phyloP scores from a whole-genome alignment of 2,888 invertebrate genomes.

The Tenthredo amoena region DNA sequence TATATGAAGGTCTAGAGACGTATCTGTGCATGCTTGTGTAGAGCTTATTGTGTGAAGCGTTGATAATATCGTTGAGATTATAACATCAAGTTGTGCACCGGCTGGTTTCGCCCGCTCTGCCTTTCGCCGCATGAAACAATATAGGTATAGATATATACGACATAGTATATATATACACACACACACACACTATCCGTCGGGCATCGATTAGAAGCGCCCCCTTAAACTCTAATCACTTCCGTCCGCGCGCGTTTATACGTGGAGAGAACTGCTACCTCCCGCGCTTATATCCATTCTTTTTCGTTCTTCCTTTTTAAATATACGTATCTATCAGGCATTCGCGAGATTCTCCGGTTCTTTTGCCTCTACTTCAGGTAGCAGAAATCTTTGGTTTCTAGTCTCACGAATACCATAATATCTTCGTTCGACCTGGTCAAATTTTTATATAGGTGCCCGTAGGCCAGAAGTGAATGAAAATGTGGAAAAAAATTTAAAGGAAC shows the following conservation, averaged over 20 bases:
- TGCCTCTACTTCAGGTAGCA: background rate
- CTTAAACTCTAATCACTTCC: conserved; percentile 51
- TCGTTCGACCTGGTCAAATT: conserved; percentile 3
- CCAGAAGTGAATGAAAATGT: conserved; percentile 9
- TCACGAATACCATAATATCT: background rate
- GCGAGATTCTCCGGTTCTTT: background rate
- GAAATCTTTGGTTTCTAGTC: background rate
- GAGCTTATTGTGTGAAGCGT: conserved; percentile 31
- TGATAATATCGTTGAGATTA: conserved; percentile 47
- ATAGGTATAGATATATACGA: background rate
- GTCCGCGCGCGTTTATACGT: conserved; percentile 43
- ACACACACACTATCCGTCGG: conserved; percentile 33
- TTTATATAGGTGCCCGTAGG: conserved; percentile 16
- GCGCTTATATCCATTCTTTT: background rate
- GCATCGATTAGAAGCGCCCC: conserved; percentile 50
- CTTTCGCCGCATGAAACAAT: conserved; percentile 43
- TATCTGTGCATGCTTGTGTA: background rate
- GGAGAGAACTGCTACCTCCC: background rate
- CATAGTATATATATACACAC: conserved; percentile 10
- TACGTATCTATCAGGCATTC: background rate
- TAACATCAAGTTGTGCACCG: conserved; percentile 49
- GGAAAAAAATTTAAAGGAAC: conserved; percentile 5
- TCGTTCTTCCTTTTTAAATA: background rate
- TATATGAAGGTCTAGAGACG: background rate
- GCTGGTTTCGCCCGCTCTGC: conserved; percentile 37